Conservation (phyloP, 1,140 invertebrate genomes). For the Caenorhabditis inopinata region DNA sequence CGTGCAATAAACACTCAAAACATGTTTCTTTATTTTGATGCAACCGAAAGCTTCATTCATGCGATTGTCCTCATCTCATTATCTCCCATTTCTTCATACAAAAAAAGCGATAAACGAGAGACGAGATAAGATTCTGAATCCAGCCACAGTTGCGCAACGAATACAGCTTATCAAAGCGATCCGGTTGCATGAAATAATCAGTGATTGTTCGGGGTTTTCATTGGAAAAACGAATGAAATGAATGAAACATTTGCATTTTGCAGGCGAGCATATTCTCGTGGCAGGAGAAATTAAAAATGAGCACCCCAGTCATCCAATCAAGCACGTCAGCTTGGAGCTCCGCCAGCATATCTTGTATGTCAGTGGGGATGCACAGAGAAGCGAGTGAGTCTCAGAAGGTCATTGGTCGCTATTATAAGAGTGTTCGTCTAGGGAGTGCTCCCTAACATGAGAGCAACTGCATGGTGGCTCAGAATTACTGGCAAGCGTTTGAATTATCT, state of each 20-base stretch:
- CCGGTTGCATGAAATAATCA: not conserved
- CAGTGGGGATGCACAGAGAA: conserved; percentile 29
- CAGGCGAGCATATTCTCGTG: conserved; percentile 39
- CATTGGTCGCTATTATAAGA: not conserved
- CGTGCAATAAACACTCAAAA: not conserved
- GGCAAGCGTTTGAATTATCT: no score
- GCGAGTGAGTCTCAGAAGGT: not conserved
- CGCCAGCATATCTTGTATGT: conserved; percentile 21
- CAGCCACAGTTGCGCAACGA: not conserved
- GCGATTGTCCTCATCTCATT: not conserved
- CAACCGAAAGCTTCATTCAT: no score
- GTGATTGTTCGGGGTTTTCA: no score
- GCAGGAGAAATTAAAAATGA: conserved; percentile 15
- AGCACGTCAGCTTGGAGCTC: conserved; percentile 30
- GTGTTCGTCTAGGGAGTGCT: no score
- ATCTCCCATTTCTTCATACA: not conserved
- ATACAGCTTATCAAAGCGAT: not conserved
- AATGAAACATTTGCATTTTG: no score
- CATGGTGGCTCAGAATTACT: no score
- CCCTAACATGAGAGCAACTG: no score
- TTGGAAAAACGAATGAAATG: no score
- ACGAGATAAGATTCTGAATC: conserved; percentile 14
- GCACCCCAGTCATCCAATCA: conserved; percentile 7
- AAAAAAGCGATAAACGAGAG: not conserved
- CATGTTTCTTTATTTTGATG: no score